Conservation (phyloP, 1,140 invertebrate species). For the Saccostrea echinata region DNA sequence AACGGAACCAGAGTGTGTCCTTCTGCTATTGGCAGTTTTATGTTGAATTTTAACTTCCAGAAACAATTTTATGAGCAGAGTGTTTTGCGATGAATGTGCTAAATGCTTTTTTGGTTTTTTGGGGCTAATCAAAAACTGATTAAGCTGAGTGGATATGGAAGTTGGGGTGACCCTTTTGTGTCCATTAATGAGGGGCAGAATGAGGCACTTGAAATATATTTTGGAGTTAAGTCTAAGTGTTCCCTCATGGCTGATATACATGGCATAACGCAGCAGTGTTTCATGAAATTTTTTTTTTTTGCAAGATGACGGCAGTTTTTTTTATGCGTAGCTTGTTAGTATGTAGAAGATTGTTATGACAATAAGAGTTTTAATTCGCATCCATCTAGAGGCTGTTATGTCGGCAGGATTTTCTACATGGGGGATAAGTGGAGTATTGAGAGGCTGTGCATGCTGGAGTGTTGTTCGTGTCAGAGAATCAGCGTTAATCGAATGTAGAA, state of each 20-base stretch:
- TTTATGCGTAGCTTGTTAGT: slow-evolving; percentile 37
- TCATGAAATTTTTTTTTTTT: not conserved
- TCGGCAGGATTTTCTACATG: slow-evolving; percentile 36
- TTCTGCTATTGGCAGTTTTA: slow-evolving; percentile 52
- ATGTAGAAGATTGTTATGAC: slow-evolving; percentile 32
- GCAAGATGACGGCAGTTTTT: slow-evolving; percentile 14
- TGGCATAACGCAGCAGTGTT: not conserved
- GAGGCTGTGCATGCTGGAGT: slow-evolving; percentile 36
- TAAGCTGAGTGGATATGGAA: slow-evolving; percentile 22
- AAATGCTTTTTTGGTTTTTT: slow-evolving; percentile 33
- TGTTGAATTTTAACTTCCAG: slow-evolving; percentile 44
- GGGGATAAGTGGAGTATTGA: slow-evolving; percentile 42
- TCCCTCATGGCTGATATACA: slow-evolving; percentile 20
- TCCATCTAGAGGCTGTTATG: slow-evolving; percentile 34
- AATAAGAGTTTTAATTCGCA: slow-evolving; percentile 37
- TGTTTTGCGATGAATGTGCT: slow-evolving; percentile 27
- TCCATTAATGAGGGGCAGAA: slow-evolving; percentile 30
- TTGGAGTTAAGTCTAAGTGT: slow-evolving; percentile 22
- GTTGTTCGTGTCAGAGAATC: slow-evolving; percentile 37
- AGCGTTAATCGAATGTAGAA: slow-evolving; percentile 39
- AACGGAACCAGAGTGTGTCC: slow-evolving; percentile 42
- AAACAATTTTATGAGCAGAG: slow-evolving; percentile 37
- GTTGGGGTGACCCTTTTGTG: slow-evolving; percentile 25
- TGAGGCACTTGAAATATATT: slow-evolving; percentile 17
- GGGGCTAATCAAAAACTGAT: slow-evolving; percentile 10